Percentiles rank a stretch among this genome's conserved stretches.
Conservation (phyloP, 2,888 invertebrate species). For the Drosophila melanosoma region DNA sequence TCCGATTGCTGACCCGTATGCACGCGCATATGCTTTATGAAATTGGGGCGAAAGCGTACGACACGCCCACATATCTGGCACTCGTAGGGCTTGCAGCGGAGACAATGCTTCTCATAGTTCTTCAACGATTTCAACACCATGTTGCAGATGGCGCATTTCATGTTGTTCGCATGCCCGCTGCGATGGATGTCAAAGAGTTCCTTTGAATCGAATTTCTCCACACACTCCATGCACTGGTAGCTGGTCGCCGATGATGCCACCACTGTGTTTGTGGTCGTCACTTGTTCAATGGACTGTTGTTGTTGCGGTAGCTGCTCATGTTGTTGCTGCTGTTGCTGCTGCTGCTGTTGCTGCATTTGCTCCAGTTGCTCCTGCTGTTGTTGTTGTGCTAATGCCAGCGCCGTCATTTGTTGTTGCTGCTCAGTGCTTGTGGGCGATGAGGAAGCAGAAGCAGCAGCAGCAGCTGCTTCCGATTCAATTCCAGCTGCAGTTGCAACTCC, state of each 20-base stretch:
- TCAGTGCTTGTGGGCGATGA: constrained; percentile 45
- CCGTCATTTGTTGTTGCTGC: constrained; percentile 52
- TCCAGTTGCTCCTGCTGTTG: constrained; percentile 44
- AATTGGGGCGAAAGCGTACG: constrained; percentile 85
- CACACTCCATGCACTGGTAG: constrained; percentile 83
- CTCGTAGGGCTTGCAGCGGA: constrained; percentile 85
- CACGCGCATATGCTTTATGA: constrained; percentile 85
- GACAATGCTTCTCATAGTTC: constrained; percentile 85
- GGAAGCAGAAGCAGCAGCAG: background rate
- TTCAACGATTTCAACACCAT: constrained; percentile 85
- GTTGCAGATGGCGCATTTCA: constrained; percentile 85
- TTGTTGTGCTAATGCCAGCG: constrained; percentile 47
- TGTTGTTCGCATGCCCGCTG: constrained; percentile 84
- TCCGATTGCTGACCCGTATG: constrained; percentile 85
- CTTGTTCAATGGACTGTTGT: constrained; percentile 28
- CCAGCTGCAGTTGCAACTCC: constrained; percentile 32
- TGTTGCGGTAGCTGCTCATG: constrained; percentile 35
- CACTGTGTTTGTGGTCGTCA: constrained; percentile 32
- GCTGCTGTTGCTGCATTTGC: constrained; percentile 48
- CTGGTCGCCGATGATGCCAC: constrained; percentile 60
- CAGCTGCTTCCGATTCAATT: background rate
- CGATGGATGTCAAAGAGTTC: constrained; percentile 84
- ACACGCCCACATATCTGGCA: constrained; percentile 85
- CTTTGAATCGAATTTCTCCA: constrained; percentile 84
- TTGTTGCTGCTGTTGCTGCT: constrained; percentile 37